A percentile compares a stretch with the other conserved stretches of the same genome.
Evolutionary conservation across 2,797 vertebrate species (phyloP).

Genomic region (Liparis tanakae): DNA sequence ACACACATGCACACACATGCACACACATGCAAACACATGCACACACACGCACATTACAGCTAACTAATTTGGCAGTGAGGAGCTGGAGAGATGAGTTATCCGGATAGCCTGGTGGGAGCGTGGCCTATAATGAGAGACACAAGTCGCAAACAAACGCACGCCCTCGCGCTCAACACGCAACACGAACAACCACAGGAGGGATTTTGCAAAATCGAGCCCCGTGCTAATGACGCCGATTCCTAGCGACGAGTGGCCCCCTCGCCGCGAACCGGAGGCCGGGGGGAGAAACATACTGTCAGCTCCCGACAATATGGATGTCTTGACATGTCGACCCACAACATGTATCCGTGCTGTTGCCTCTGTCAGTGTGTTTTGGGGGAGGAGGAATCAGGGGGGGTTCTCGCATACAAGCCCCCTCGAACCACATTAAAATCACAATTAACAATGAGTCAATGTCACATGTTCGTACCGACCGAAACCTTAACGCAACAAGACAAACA

Average conservation of each 20-base stretch:
- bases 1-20: slow-evolving; percentile 37
- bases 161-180: too few relatives aligned
- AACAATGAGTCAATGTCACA: slow-evolving; percentile 59
- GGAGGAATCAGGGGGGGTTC: neutral
- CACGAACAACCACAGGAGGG: slow-evolving; percentile 3
- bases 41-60: slow-evolving; percentile 42
- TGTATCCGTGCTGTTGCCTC: slow-evolving; percentile 54
- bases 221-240: slow-evolving; percentile 48
- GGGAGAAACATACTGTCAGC: slow-evolving; percentile 60
- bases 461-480: slow-evolving; percentile 36
- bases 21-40: slow-evolving; percentile 27
- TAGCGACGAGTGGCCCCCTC: slow-evolving; percentile 49
- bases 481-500: slow-evolving; percentile 58
- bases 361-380: slow-evolving; percentile 32
- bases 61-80: slow-evolving; percentile 59
- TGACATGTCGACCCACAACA: slow-evolving; percentile 54
- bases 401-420: slow-evolving; percentile 49
- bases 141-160: slow-evolving; percentile 30
- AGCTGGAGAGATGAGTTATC: slow-evolving; percentile 67
- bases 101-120: slow-evolving; percentile 59
- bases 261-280: slow-evolving; percentile 43
- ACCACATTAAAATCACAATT: slow-evolving; percentile 78
- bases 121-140: slow-evolving; percentile 63
- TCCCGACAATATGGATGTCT: slow-evolving; percentile 46
- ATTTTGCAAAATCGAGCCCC: slow-evolving; percentile 38